Conservation (phyloP, 2,888 invertebrate genomes). For the Drosophila trichaetosa region DNA sequence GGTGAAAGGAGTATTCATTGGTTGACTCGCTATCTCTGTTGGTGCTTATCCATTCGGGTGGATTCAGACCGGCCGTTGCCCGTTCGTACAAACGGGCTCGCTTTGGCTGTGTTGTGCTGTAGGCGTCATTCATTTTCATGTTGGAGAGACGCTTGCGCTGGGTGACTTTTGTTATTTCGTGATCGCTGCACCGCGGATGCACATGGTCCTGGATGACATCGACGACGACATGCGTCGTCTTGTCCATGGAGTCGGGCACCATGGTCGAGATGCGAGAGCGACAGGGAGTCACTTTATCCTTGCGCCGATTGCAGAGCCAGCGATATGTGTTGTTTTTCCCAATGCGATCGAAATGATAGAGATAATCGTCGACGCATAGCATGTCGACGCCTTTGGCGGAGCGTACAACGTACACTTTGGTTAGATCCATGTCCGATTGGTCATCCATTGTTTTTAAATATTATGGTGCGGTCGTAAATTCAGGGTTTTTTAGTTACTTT, state of each 20-base stretch:
- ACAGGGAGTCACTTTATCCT: slow-evolving; percentile 75
- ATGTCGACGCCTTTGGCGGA: slow-evolving; percentile 82
- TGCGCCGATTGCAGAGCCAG: slow-evolving; percentile 80
- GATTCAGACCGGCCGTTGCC: slow-evolving; percentile 56
- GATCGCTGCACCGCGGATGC: slow-evolving; percentile 76
- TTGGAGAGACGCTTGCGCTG: slow-evolving; percentile 77
- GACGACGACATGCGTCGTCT: slow-evolving; percentile 68
- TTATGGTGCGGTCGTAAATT: slow-evolving; percentile 54
- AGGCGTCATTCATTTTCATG: slow-evolving; percentile 70
- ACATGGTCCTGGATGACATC: slow-evolving; percentile 70
- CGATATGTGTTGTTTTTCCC: slow-evolving; percentile 76
- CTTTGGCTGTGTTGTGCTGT: slow-evolving; percentile 66
- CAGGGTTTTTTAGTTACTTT: slow-evolving; percentile 62
- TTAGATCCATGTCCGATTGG: slow-evolving; percentile 64
- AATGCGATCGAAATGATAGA: slow-evolving; percentile 81
- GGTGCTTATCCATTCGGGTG: slow-evolving; percentile 66
- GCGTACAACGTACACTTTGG: slow-evolving; percentile 75
- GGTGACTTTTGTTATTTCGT: slow-evolving; percentile 77
- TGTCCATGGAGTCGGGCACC: slow-evolving; percentile 63
- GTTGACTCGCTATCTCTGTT: slow-evolving; percentile 18
- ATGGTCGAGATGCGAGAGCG: slow-evolving; percentile 77
- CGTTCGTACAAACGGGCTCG: slow-evolving; percentile 63
- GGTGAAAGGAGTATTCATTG: slow-evolving; percentile 44
- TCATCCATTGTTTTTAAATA: slow-evolving; percentile 54
- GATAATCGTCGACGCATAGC: slow-evolving; percentile 79